A percentile compares a stretch with the other conserved stretches of the same genome.
phyloP scores from a whole-genome alignment of 1,140 invertebrate genomes.

The Fopius arisanus region DNA sequence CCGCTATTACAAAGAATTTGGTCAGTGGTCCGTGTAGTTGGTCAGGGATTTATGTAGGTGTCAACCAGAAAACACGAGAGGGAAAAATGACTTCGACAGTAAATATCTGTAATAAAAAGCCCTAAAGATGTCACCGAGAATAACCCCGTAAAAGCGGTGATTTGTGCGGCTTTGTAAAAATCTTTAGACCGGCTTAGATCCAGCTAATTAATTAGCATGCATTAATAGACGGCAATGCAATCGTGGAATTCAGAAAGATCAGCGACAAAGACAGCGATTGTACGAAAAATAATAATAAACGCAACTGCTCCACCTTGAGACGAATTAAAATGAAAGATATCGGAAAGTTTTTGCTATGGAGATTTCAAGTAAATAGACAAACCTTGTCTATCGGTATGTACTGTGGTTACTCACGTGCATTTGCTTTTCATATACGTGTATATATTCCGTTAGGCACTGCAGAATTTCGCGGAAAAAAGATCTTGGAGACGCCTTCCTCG shows the following conservation, averaged over 20 bases:
- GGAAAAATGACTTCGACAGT: background rate
- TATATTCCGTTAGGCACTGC: background rate
- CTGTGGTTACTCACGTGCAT: conserved; percentile 42
- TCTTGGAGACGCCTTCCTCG: background rate
- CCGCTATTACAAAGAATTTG: background rate
- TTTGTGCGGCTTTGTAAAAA: too few species aligned
- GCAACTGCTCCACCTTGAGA: background rate
- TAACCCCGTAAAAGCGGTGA: too few species aligned
- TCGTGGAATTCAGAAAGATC: too few species aligned
- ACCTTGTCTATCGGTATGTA: conserved; percentile 37
- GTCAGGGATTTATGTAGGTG: background rate
- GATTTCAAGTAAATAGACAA: conserved; percentile 37
- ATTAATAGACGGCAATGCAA: too few species aligned
- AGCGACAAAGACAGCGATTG: too few species aligned
- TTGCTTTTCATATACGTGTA: conserved; percentile 31
- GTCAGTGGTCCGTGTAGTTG: background rate
- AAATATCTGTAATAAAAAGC: background rate
- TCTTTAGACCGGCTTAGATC: too few species aligned
- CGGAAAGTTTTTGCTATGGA: conserved; percentile 23
- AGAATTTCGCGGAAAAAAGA: background rate
- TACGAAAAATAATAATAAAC: too few species aligned
- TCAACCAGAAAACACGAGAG: background rate
- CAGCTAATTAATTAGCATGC: too few species aligned
- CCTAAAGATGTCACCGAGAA: background rate
- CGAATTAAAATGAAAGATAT: conserved; percentile 28